phyloP scores from a whole-genome alignment of 1,140 invertebrate species.

The Hycleus cichorii region DNA sequence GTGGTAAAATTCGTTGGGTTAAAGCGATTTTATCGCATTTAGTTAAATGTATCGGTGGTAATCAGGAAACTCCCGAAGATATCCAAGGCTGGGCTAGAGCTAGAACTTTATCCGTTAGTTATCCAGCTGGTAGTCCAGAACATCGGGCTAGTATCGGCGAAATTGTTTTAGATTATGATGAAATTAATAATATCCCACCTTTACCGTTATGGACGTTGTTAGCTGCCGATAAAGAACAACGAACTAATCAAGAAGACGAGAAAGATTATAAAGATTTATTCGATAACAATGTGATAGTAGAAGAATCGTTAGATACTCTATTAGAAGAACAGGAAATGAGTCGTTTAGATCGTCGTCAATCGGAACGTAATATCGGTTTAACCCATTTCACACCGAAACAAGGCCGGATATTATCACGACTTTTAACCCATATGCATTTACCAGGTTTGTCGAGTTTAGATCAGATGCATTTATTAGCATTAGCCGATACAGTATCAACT shows the following conservation, averaged over 20 bases:
- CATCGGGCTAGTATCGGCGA: slow-evolving; percentile 41
- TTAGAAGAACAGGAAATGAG: slow-evolving; percentile 58
- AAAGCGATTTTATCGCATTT: slow-evolving; percentile 97
- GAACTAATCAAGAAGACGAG: slow-evolving; percentile 41
- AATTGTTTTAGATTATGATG: slow-evolving; percentile 87
- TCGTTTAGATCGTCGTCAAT: slow-evolving; percentile 46
- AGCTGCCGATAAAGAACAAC: slow-evolving; percentile 82
- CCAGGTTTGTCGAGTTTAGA: slow-evolving; percentile 95
- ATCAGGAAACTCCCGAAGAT: slow-evolving; percentile 42
- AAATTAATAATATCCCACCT: slow-evolving; percentile 93
- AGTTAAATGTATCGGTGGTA: slow-evolving; percentile 72
- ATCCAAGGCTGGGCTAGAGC: slow-evolving; percentile 71
- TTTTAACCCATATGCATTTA: slow-evolving; percentile 92
- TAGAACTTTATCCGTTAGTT: slow-evolving; percentile 80
- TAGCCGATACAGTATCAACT: slow-evolving; percentile 96
- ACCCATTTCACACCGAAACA: slow-evolving; percentile 79
- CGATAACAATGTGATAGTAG: slow-evolving; percentile 64
- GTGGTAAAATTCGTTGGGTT: slow-evolving; percentile 94
- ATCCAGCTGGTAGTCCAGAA: slow-evolving; percentile 54
- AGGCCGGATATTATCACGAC: slow-evolving; percentile 70
- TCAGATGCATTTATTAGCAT: slow-evolving; percentile 96
- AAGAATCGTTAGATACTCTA: slow-evolving; percentile 76
- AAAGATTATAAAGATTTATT: slow-evolving; percentile 82
- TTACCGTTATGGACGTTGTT: slow-evolving; percentile 92
- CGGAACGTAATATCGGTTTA: slow-evolving; percentile 43